Base-by-base conservation (phyloP, 1,140 invertebrate species). In the Trissolcus basalis region DNA sequence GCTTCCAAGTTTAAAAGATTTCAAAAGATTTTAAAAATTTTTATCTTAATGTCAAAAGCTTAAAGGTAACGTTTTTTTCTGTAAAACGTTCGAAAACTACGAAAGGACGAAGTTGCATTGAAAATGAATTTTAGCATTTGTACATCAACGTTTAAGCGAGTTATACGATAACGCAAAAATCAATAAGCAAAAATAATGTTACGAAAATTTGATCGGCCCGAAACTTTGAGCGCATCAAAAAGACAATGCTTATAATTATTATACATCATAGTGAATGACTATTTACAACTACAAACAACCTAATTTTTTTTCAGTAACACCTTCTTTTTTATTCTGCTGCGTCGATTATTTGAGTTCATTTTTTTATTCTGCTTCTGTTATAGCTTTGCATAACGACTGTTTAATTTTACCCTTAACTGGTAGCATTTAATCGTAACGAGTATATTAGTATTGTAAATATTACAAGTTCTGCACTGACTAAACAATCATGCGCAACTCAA, bases 401-500 rank as follows among this genome's bases (percentile, higher is more conserved):
- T 54, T 55, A 49, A 55, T 61, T n/a, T 11, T 61, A 60, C 4
- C 43, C 56, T 61, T 63, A 63, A 63, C 0, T 44, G 54, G 19
- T 50, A 55, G 35, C 14, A 43, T 61, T 55, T 60, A 69, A 41
- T 45, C 36, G n/a, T 41, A 71, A 56, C 50, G 55, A 58, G 69
- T 72, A 72, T 64, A 72, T 72, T 47, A 53, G 47, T 53, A 63
- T 71, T 55, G 19, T 27, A 27, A 61, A 71, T 63, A 71, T 71
- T 63, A 63, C 53, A 58, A 1, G 19, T 27, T 63, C 45, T 70
- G 44, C 51, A 61, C 44, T 44, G 51, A 70, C 67, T 70, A 70
- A 70, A 70, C 67, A 50, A 70, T 70, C 58, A 41, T 48, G 35
- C 67, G 58, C 47, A 73, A 73, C 54, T 60, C 55, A 73, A 65